Conservation (phyloP, 1,140 invertebrate species). For the Cecropterus lyciades region DNA sequence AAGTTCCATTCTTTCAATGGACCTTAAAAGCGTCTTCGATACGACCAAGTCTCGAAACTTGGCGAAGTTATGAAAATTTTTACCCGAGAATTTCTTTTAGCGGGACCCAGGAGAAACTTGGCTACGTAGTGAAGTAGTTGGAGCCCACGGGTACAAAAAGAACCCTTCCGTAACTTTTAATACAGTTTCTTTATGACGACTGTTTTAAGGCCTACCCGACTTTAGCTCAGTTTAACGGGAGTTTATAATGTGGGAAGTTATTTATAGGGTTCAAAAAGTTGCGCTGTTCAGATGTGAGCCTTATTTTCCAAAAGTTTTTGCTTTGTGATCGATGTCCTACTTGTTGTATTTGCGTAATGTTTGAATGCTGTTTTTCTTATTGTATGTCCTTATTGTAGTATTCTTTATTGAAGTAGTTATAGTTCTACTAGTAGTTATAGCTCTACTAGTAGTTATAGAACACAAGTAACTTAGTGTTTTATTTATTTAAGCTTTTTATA, state of each 20-base stretch:
- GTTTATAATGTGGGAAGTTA: constrained; percentile 10
- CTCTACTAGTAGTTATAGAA: too few species aligned
- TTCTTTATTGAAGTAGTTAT: too few species aligned
- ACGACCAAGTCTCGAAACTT: constrained; percentile 8
- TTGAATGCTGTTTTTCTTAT: too few species aligned
- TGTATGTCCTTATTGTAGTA: too few species aligned
- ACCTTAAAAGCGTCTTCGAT: constrained; percentile 15
- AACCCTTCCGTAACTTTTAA: constrained; percentile 30
- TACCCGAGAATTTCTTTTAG: constrained; percentile 27
- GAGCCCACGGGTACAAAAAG: constrained; percentile 10
- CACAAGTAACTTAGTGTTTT: too few species aligned
- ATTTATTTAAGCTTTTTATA: too few species aligned
- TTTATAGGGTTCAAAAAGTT: not conserved
- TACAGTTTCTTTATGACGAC: constrained; percentile 20
- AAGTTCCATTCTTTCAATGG: constrained; percentile 10
- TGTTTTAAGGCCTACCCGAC: constrained; percentile 20
- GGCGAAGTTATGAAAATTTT: constrained; percentile 30
- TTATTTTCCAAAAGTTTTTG: too few species aligned
- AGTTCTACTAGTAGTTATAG: too few species aligned
- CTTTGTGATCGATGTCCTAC: too few species aligned
- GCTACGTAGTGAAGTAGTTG: constrained; percentile 24
- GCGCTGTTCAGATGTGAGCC: too few species aligned
- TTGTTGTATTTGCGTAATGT: too few species aligned
- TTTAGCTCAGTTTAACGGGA: constrained; percentile 1
- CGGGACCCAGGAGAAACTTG: constrained; percentile 17